Conservation (phyloP, 2,797 vertebrate species). For the Myotis vivesi region DNA sequence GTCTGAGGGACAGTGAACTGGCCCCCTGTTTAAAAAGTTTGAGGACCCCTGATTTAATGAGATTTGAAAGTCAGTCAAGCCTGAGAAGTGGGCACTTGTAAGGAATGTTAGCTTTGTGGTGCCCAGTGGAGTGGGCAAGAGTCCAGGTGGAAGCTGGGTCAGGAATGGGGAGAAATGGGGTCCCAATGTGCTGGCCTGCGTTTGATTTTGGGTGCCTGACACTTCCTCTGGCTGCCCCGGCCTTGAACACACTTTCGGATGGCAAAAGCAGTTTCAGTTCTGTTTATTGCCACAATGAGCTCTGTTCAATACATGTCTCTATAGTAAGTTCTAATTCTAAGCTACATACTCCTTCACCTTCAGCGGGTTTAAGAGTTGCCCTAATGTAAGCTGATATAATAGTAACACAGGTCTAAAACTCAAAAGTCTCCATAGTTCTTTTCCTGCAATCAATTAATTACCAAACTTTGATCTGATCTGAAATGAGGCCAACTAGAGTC, state of each 20-base stretch:
- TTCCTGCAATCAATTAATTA: not conserved
- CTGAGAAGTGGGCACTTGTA: not conserved
- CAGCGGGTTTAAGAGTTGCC: not conserved
- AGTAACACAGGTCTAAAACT: not conserved
- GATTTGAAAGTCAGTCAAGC: not conserved
- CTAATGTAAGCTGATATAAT: not conserved
- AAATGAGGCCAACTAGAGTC: constrained; percentile 11
- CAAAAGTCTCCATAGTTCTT: not conserved
- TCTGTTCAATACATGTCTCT: not conserved
- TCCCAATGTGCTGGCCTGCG: not conserved
- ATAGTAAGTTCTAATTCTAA: not conserved
- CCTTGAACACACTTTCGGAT: not conserved
- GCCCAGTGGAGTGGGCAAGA: not conserved
- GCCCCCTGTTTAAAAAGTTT: too few species aligned
- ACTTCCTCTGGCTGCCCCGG: not conserved
- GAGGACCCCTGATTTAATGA: not conserved
- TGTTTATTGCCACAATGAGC: not conserved
- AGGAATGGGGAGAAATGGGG: not conserved
- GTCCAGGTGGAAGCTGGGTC: not conserved
- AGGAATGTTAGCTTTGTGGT: not conserved
- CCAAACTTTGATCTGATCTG: not conserved
- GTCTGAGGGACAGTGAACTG: too few species aligned
- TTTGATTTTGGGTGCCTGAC: not conserved
- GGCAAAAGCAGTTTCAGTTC: not conserved
- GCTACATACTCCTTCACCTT: not conserved